phyloP scores from a whole-genome alignment of 2,888 invertebrate genomes.

The Sinodicranocentrus sp. region DNA sequence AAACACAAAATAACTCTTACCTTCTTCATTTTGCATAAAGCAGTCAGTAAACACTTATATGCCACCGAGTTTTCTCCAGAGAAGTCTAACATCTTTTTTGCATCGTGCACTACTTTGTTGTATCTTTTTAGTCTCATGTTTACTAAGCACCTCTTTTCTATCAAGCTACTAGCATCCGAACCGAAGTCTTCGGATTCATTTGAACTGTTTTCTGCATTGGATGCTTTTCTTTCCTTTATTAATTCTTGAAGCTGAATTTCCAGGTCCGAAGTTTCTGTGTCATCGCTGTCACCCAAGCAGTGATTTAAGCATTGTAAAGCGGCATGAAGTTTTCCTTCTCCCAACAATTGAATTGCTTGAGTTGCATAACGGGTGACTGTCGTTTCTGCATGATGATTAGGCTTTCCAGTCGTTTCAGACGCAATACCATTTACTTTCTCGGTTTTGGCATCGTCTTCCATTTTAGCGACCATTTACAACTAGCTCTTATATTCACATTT shows the following conservation, averaged over 20 bases:
- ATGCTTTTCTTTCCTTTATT: slow-evolving; percentile 20
- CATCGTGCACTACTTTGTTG: slow-evolving; percentile 71
- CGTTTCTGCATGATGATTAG: background rate
- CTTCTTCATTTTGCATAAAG: slow-evolving; percentile 74
- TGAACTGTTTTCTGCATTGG: background rate
- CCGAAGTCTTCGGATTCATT: background rate
- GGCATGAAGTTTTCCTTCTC: slow-evolving; percentile 65
- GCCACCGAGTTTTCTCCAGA: slow-evolving; percentile 71
- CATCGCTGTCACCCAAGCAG: slow-evolving; percentile 69
- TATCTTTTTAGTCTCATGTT: slow-evolving; percentile 70
- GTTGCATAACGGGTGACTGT: slow-evolving; percentile 39
- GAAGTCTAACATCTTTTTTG: slow-evolving; percentile 70
- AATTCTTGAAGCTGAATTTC: slow-evolving; percentile 50
- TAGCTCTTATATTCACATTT: no score
- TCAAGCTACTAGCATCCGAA: slow-evolving; percentile 67
- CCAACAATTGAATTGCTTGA: slow-evolving; percentile 67
- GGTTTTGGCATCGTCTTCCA: background rate
- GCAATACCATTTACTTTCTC: slow-evolving; percentile 17
- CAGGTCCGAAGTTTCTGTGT: slow-evolving; percentile 47
- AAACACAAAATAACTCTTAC: no score
- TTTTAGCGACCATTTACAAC: no score
- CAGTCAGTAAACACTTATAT: slow-evolving; percentile 73
- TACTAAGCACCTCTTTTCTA: slow-evolving; percentile 74
- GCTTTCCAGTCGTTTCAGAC: background rate
- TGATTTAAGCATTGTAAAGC: slow-evolving; percentile 70